Percentiles rank a stretch among this genome's conserved stretches.
These are phyloP conservation scores for Rhingia rostrata DNA, from an alignment of 2,888 invertebrate species.

Conservation along the genomic window DNA sequence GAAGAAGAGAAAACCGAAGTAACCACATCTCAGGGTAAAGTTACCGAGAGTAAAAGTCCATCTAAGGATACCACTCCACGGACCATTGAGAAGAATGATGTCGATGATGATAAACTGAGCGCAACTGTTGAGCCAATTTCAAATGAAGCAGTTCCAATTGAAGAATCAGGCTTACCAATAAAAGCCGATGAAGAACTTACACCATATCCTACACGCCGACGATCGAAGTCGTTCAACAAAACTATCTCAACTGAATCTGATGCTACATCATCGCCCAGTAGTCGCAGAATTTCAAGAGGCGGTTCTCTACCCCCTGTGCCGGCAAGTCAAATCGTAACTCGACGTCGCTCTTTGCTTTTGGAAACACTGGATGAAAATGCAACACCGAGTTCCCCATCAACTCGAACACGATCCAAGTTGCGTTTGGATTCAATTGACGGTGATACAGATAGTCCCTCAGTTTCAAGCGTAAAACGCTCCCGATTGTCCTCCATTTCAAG, in stretches of 20 bases:
- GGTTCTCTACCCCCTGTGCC: slow-evolving; percentile 75
- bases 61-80: neutral
- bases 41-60: too few relatives aligned
- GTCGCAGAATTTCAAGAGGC: slow-evolving; percentile 69
- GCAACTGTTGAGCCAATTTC: neutral
- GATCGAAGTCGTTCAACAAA: slow-evolving; percentile 51
- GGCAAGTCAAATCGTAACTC: slow-evolving; percentile 73
- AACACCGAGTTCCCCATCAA: slow-evolving; percentile 76
- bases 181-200: slow-evolving; percentile 14
- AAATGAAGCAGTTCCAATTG: neutral
- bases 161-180: neutral
- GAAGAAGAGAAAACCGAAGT: neutral
- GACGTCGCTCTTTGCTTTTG: slow-evolving; percentile 75
- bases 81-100: neutral
- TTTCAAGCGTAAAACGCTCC: slow-evolving; percentile 73
- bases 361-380: slow-evolving; percentile 76
- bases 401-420: slow-evolving; percentile 75
- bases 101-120: too few relatives aligned
- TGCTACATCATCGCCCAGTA: slow-evolving; percentile 47
- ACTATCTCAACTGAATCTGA: slow-evolving; percentile 4
- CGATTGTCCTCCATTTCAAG: slow-evolving; percentile 76
- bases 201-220: slow-evolving; percentile 27
- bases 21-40: too few relatives aligned
- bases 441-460: slow-evolving; percentile 62
- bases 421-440: slow-evolving; percentile 76